Conservation (phyloP, 2,888 invertebrate species). For the Idaea biselata region DNA sequence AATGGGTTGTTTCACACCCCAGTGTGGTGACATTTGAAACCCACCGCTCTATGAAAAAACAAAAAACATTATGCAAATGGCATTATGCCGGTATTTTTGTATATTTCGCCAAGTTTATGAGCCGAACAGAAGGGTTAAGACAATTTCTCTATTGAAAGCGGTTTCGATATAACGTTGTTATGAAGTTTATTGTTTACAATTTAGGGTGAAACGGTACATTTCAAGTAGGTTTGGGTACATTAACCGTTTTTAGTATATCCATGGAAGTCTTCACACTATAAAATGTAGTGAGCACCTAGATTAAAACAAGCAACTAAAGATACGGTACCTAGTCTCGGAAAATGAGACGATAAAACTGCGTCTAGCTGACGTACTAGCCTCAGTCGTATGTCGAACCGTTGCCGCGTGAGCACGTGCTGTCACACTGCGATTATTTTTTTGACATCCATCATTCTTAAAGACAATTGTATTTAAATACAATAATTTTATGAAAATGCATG, state of each 20-base stretch:
- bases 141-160: conserved; percentile 53
- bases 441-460: no score
- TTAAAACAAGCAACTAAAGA: no score
- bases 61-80: conserved; percentile 80
- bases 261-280: not conserved
- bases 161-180: conserved; percentile 62
- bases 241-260: not conserved
- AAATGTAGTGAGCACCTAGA: not conserved
- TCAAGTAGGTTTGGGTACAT: not conserved
- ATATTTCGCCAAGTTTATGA: conserved; percentile 76
- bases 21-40: conserved; percentile 78
- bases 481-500: no score
- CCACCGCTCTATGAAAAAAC: conserved; percentile 76
- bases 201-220: not conserved
- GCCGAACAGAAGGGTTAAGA: conserved; percentile 74
- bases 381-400: no score
- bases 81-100: conserved; percentile 78
- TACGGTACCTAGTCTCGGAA: no score
- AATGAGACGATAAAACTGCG: no score
- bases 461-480: no score
- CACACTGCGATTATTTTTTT: no score
- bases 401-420: no score
- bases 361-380: no score
- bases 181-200: conserved; percentile 41
- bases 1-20: conserved; percentile 75